Evolutionary conservation across 2,888 invertebrate genomes (phyloP), one percentile per base, ranked within the genome.

Genomic region (Drosophila seclusa): DNA sequence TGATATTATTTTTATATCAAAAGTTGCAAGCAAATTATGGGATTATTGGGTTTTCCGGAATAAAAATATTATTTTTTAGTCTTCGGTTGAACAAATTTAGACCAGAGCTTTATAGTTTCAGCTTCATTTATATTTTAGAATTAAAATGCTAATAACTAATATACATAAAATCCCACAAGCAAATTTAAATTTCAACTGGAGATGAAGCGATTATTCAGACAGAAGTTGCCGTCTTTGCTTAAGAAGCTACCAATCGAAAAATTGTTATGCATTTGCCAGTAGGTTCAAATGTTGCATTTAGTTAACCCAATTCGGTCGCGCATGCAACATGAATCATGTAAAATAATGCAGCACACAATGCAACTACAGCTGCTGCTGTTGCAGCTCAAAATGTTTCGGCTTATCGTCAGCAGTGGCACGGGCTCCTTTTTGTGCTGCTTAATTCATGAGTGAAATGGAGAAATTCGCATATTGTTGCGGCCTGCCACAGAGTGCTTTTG

Each of bases 281-380:
- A 6, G 29, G 38, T n/a, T 57, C 16, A 75, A 78, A 73, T 76
- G 76, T 52, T 74, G 80, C 85, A 84, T 84, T 78, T 73, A 71
- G 63, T 86, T 83, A 75, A 86, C 83, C 84, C 63, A 80, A 54
- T 70, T 79, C 27, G 27, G 34, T 38, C 38, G 65, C 68, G 82
- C 77, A 73, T 81, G 80, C 79, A 67, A 67, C 74, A 82, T 82
- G 77, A 82, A 76, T 72, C 81, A 84, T 87, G 88, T 70, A 76
- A 76, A 85, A 61, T 73, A 79, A 83, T 83, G 76, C 87, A 55
- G 40, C 49, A 42, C 40, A 60, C 38, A 61, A 21, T 42, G 29
- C 57, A 57, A 42, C 42, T 16, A 29, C 40, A 29, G n/a, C 61
- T 53, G 60, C 29, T 38, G 59, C 55, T 45, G 71, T 27, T 65